Base-by-base conservation (phyloP, 2,797 vertebrate species). In the Sebastolobus altivelis region DNA sequence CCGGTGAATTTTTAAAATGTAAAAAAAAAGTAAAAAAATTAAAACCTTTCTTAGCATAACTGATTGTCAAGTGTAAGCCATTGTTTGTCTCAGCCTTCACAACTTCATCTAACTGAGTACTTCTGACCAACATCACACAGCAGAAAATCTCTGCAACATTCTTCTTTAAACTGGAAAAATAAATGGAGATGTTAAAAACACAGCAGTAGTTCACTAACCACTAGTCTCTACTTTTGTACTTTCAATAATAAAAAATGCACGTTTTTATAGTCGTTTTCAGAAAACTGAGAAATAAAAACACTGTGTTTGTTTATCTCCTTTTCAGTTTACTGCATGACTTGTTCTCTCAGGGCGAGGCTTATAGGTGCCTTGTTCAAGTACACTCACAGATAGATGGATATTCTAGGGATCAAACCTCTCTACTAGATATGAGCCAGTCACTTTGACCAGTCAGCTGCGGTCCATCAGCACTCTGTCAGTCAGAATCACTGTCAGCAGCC, bases 381-480 rank as follows among this genome's bases (percentile, higher is more conserved):
- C 78, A 33, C 59, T 61, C 40, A 27, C 22, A 33, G 40, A 55
- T 35, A 37, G 35, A 56, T 25, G 49, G 31, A 40, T 35, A 58
- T 74, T n/a, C 31, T 0, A 61, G 12, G 43, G 18, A 76, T 65
- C 55, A 46, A 69, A 69, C 52, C n/a, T 29, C 38, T 68, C 5
- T 13, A 9, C 56, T 56, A 31, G 38, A 61, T 46, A 46, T 13
- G 29, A 63, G 13, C 22, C 66, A 1, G 37, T 49, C 18, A 31
- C 38, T 58, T 10, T 70, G 58, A 74, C 69, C 22, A 2, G 18
- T 67, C 68, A 12, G 33, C 46, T 6, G 3, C 66, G 58, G 52
- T 65, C 56, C 55, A 31, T 77, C 71, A 70, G 56, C 37, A 7
- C 8, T 27, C 35, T 54, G 72, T 66, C 66, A 56, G 25, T 77